Evolutionary conservation across 2,797 vertebrate genomes (phyloP).

Genomic region (Melanitta fusca): DNA sequence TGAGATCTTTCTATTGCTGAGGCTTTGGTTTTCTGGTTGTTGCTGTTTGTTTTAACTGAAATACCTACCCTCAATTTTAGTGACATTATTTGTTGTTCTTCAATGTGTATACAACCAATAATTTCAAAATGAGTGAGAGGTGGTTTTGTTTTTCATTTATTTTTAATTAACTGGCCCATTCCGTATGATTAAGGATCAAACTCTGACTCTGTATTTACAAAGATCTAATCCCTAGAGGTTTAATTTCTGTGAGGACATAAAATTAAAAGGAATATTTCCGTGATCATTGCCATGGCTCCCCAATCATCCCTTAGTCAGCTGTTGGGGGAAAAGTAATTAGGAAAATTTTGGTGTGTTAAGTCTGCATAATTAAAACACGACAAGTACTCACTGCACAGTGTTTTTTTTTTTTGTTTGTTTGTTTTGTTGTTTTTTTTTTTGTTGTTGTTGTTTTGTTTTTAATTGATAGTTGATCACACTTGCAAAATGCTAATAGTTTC

Average conservation of each 20-base stretch:
- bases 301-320: neutral
- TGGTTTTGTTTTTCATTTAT: neutral
- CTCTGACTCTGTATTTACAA: neutral
- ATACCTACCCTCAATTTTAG: neutral
- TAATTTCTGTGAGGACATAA: neutral
- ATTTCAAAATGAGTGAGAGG: neutral
- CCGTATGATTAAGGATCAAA: neutral
- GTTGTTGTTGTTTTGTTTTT: neutral
- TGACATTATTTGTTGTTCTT: neutral
- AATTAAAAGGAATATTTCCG: neutral
- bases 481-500: neutral
- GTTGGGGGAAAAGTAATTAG: neutral
- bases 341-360: neutral
- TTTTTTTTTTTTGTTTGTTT: neutral
- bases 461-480: neutral
- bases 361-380: constrained; percentile 12
- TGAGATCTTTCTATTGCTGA: neutral
- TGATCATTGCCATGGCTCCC: neutral
- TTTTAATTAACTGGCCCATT: neutral
- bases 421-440: too few species aligned
- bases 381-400: neutral
- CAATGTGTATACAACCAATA: neutral
- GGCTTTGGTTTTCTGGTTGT: neutral
- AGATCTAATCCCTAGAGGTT: neutral
- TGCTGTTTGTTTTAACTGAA: neutral